These are phyloP conservation scores for Augochlora pura DNA, from an alignment of 1,140 invertebrate genomes.

Conservation along the genomic window DNA sequence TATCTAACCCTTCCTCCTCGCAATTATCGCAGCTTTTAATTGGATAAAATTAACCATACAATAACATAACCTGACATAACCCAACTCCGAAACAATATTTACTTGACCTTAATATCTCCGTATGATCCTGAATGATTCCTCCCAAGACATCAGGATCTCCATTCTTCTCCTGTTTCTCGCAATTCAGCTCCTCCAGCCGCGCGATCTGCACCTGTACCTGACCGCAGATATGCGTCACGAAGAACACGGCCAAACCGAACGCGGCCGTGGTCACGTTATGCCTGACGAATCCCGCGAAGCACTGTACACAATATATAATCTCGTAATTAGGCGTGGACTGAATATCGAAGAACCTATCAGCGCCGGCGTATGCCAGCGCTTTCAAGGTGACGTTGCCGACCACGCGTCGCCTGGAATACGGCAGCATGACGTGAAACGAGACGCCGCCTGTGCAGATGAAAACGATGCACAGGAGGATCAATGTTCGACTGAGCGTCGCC, in stretches of 20 bases:
- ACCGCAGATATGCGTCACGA: slow-evolving; percentile 62
- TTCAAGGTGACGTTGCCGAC: slow-evolving; percentile 32
- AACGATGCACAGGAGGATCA: slow-evolving; percentile 7
- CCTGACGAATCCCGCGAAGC: slow-evolving; percentile 51
- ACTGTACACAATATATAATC: slow-evolving; percentile 55
- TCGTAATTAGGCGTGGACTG: slow-evolving; percentile 54
- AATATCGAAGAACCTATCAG: slow-evolving; percentile 57
- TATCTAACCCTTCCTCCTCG: no score
- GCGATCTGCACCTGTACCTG: slow-evolving; percentile 46
- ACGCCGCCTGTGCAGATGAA: slow-evolving; percentile 41
- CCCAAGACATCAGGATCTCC: background rate
- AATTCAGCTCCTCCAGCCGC: slow-evolving; percentile 30
- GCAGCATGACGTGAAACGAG: slow-evolving; percentile 30
- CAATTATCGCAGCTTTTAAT: no score
- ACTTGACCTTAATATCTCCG: slow-evolving; percentile 13
- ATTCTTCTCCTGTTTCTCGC: background rate
- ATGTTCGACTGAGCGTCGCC: slow-evolving; percentile 11
- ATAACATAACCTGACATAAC: no score
- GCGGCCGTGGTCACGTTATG: slow-evolving; percentile 55
- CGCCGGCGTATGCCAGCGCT: slow-evolving; percentile 48
- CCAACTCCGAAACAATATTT: no score
- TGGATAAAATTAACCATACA: no score
- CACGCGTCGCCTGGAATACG: background rate
- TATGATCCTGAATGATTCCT: slow-evolving; percentile 15
- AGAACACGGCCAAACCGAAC: slow-evolving; percentile 58